Conservation (phyloP, 1,140 invertebrate species). For the Drosophila santomea region DNA sequence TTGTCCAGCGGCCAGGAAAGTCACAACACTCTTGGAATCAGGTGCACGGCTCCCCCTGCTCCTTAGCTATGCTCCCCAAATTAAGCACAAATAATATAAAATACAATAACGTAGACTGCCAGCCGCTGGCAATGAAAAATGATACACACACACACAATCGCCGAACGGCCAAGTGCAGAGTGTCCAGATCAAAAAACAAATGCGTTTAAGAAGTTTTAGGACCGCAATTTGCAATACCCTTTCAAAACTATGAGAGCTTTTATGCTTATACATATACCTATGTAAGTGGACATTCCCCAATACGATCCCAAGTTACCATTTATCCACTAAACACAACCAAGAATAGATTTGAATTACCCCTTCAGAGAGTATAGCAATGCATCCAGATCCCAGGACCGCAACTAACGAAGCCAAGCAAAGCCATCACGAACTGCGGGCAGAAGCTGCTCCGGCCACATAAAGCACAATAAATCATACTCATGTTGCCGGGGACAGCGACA, state of each 20-base stretch:
- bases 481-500: constrained; percentile 70
- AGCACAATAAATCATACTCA: constrained; percentile 79
- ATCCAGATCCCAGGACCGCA: constrained; percentile 18
- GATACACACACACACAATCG: constrained; percentile 71
- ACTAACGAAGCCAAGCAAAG: constrained; percentile 36
- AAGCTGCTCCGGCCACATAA: constrained; percentile 65
- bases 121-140: constrained; percentile 75
- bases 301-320: too few relatives aligned
- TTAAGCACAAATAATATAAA: constrained; percentile 79
- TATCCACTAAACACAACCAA: background rate
- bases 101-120: constrained; percentile 65
- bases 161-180: constrained; percentile 26
- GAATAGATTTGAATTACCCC: too few relatives aligned
- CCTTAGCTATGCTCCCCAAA: constrained; percentile 40
- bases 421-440: constrained; percentile 57
- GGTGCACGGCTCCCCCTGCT: constrained; percentile 49
- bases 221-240: background rate
- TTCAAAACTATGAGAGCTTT: background rate
- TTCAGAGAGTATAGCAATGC: background rate
- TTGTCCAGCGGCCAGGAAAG: constrained; percentile 50
- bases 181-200: constrained; percentile 5
- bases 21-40: constrained; percentile 65
- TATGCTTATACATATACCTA: too few relatives aligned
- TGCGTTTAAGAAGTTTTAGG: background rate
- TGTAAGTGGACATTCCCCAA: too few relatives aligned